phyloP scores from a whole-genome alignment of 2,888 invertebrate genomes.

The Platerodrilus igneus region DNA sequence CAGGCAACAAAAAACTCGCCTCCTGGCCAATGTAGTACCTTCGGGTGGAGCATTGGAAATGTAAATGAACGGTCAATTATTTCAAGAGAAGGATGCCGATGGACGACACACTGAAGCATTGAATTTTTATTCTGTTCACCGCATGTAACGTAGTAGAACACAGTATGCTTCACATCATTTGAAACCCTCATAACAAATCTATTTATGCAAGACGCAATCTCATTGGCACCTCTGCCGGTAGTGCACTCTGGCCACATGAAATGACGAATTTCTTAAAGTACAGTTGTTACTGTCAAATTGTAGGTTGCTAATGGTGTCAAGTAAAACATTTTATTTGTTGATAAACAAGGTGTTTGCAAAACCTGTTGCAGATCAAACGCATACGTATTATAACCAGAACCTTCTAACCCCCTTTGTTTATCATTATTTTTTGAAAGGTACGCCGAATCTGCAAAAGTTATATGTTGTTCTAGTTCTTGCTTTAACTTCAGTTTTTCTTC shows the following conservation, averaged over 20 bases:
- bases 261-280: conserved; percentile 11
- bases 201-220: conserved; percentile 23
- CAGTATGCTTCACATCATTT: not conserved
- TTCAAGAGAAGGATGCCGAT: no score
- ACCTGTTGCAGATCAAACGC: conserved; percentile 3
- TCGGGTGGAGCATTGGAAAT: no score
- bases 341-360: not conserved
- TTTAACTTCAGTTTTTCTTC: no score
- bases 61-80: no score
- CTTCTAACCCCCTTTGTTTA: no score
- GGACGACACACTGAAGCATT: no score
- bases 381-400: no score
- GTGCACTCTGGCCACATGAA: conserved; percentile 29
- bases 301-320: conserved; percentile 17
- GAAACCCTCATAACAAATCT: conserved; percentile 11
- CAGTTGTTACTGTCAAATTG: conserved; percentile 18
- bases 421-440: no score
- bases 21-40: no score
- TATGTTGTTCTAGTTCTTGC: no score
- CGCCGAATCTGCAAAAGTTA: no score
- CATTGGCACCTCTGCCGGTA: conserved; percentile 27
- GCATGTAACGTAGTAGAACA: conserved; percentile 9
- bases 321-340: conserved; percentile 14
- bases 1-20: no score
- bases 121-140: conserved; percentile 12